These are phyloP conservation scores for Pelosia muscerda DNA, from an alignment of 2,888 invertebrate species.

Conservation along the genomic window DNA sequence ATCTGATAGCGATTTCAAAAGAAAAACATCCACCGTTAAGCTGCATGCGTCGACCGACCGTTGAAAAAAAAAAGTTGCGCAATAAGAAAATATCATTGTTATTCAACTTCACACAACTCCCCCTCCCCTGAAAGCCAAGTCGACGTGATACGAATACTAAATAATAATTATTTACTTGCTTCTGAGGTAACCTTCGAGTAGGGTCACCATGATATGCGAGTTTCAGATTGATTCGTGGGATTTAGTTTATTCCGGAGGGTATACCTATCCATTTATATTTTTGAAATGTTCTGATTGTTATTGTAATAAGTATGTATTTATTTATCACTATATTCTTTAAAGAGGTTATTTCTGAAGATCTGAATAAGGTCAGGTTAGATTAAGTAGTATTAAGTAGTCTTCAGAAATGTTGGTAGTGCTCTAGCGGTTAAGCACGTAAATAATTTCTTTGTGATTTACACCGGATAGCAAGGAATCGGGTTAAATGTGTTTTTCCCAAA, in stretches of 20 bases:
- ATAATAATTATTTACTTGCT: slow-evolving; percentile 58
- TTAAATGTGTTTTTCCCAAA: no score
- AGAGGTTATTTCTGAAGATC: no score
- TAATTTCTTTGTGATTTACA: no score
- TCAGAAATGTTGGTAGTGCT: no score
- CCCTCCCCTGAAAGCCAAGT: slow-evolving; percentile 50
- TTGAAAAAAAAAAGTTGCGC: slow-evolving; percentile 44
- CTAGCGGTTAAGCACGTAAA: no score
- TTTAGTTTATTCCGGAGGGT: neutral
- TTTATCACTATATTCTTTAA: no score
- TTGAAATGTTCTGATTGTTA: neutral
- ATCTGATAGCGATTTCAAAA: slow-evolving; percentile 6
- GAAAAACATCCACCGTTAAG: neutral
- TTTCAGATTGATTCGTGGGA: neutral
- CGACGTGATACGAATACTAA: slow-evolving; percentile 52
- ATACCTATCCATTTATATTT: neutral
- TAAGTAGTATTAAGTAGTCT: no score
- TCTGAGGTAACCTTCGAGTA: slow-evolving; percentile 44
- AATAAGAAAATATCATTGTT: slow-evolving; percentile 68
- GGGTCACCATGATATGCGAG: slow-evolving; percentile 13
- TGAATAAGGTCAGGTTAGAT: no score
- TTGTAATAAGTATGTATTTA: no score
- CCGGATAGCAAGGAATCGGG: no score
- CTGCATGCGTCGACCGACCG: neutral
- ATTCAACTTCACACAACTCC: slow-evolving; percentile 70